A percentile compares a stretch with the other conserved stretches of the same genome.
Evolutionary conservation across 2,888 invertebrate genomes (phyloP).

Genomic region (Ochlodes sylvanus): DNA sequence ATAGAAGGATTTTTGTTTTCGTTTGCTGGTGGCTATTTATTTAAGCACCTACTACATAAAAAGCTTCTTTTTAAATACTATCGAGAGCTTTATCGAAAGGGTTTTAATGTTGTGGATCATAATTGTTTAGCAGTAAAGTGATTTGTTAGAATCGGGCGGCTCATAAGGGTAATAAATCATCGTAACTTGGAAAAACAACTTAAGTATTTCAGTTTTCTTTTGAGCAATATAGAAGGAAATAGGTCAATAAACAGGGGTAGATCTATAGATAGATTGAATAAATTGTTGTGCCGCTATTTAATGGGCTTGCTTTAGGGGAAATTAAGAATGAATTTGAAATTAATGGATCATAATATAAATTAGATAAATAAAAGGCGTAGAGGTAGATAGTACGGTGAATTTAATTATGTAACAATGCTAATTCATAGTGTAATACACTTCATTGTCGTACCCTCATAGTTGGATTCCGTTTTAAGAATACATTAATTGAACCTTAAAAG

Average conservation of each 20-base stretch:
- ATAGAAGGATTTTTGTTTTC: too few relatives aligned
- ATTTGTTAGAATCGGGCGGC: constrained; percentile 4
- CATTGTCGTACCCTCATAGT: too few relatives aligned
- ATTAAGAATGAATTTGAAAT: background rate
- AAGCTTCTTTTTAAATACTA: background rate
- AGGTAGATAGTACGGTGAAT: too few relatives aligned
- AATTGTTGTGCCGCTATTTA: constrained; percentile 2
- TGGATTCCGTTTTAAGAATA: too few relatives aligned
- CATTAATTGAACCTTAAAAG: too few relatives aligned
- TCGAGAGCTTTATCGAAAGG: background rate
- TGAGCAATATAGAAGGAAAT: constrained; percentile 10
- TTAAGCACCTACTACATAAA: too few relatives aligned
- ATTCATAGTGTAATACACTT: too few relatives aligned
- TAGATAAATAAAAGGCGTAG: background rate
- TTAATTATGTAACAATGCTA: too few relatives aligned
- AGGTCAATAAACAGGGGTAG: constrained; percentile 9
- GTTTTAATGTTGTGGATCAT: background rate
- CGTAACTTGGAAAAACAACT: constrained; percentile 9
- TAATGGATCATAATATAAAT: background rate
- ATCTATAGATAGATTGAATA: constrained; percentile 4
- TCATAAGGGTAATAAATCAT: constrained; percentile 14
- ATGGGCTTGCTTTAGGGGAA: constrained; percentile 3
- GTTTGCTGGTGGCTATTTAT: too few relatives aligned
- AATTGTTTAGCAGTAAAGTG: constrained; percentile 5
- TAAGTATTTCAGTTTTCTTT: constrained; percentile 6